Evolutionary conservation across 2,888 invertebrate species (phyloP).

Genomic region (Eubasilissa splendida): DNA sequence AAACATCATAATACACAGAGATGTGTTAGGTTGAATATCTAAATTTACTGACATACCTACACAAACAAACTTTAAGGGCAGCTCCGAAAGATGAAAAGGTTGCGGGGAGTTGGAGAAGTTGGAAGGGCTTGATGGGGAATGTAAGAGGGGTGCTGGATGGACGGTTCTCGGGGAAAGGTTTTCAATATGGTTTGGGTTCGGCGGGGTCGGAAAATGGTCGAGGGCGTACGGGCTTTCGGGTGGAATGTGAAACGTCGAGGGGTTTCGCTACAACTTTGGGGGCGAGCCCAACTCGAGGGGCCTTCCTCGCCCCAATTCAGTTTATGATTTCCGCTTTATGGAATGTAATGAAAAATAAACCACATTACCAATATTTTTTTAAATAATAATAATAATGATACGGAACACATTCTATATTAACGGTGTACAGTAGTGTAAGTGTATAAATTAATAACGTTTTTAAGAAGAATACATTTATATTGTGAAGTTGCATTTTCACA

Average conservation of each 20-base stretch:
- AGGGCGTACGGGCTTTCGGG: background rate
- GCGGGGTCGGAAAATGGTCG: constrained; percentile 5
- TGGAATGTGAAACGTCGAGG: constrained; percentile 29
- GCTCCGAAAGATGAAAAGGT: constrained; percentile 33
- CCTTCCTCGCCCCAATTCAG: constrained; percentile 11
- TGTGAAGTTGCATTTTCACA: too few species aligned
- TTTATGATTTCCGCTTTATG: constrained; percentile 42
- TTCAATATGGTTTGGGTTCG: constrained; percentile 21
- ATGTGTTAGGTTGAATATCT: constrained; percentile 42
- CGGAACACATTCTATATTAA: too few species aligned
- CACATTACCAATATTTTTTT: background rate
- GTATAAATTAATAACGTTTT: too few species aligned
- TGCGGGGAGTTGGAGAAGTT: constrained; percentile 6
- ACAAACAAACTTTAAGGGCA: constrained; percentile 48
- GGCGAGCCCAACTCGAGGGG: background rate
- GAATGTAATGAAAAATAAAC: constrained; percentile 41
- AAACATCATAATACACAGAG: constrained; percentile 30
- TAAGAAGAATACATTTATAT: too few species aligned
- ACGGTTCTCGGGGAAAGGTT: background rate
- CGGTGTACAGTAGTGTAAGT: too few species aligned
- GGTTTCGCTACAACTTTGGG: constrained; percentile 12
- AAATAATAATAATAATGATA: too few species aligned
- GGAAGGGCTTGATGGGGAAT: constrained; percentile 2
- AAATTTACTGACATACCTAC: constrained; percentile 51
- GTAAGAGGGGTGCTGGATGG: background rate